These are phyloP conservation scores for Tachina grossa DNA, from an alignment of 2,888 invertebrate genomes.

Conservation along the genomic window DNA sequence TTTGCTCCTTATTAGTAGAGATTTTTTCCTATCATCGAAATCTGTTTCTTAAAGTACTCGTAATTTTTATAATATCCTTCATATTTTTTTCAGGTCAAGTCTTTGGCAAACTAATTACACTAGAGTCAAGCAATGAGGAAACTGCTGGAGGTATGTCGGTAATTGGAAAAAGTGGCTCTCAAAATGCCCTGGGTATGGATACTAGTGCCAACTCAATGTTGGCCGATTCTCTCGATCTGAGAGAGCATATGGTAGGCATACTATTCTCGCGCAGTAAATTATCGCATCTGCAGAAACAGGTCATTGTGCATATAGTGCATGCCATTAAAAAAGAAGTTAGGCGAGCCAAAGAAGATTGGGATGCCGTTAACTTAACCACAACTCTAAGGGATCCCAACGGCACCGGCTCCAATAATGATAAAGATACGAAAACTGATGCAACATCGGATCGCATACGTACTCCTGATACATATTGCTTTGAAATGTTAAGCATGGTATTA, in stretches of 20 bases:
- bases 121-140: constrained; percentile 78
- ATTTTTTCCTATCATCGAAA: too few species aligned
- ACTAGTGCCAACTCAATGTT: constrained; percentile 79
- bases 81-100: constrained; percentile 84
- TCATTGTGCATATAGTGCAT: constrained; percentile 94
- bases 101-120: constrained; percentile 92
- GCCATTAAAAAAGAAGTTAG: constrained; percentile 95
- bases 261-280: constrained; percentile 96
- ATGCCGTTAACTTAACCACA: constrained; percentile 84
- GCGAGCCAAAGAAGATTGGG: constrained; percentile 96
- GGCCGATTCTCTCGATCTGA: constrained; percentile 87
- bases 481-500: constrained; percentile 96
- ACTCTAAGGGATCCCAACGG: constrained; percentile 74
- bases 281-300: constrained; percentile 96
- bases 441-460: constrained; percentile 79
- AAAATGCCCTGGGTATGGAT: constrained; percentile 75
- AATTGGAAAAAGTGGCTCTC: constrained; percentile 69
- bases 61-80: constrained; percentile 9
- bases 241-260: constrained; percentile 98
- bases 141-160: constrained; percentile 53
- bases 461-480: constrained; percentile 97
- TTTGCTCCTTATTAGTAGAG: too few species aligned
- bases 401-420: constrained; percentile 67
- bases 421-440: constrained; percentile 77
- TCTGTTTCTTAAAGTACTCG: too few species aligned